Evolutionary conservation across 2,888 invertebrate species (phyloP).

Genomic region (Temnothorax rugatulus): DNA sequence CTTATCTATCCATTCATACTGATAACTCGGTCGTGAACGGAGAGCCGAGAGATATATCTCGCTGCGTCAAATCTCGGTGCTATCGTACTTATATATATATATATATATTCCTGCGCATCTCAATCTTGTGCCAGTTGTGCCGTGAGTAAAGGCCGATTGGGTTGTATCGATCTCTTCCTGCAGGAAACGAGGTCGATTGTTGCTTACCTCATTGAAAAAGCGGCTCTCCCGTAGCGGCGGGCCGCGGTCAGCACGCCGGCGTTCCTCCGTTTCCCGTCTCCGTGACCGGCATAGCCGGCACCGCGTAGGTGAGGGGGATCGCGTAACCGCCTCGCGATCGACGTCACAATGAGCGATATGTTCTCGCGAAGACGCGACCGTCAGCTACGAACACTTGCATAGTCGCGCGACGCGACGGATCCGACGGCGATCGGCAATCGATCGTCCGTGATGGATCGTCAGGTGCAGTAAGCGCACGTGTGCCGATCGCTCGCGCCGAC

Average conservation of each 20-base stretch:
- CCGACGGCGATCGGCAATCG: conserved; percentile 42
- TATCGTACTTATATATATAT: too few relatives aligned
- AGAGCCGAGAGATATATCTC: neutral
- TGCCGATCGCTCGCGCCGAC: neutral
- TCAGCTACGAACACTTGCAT: conserved; percentile 57
- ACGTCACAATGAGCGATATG: conserved; percentile 63
- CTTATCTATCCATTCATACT: neutral
- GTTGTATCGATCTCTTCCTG: conserved; percentile 1
- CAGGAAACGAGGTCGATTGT: conserved; percentile 22
- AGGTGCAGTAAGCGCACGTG: conserved; percentile 40
- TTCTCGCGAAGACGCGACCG: conserved; percentile 50
- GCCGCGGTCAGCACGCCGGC: conserved; percentile 77
- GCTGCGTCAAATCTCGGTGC: neutral
- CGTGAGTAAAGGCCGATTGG: neutral
- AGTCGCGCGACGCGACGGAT: conserved; percentile 23
- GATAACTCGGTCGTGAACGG: neutral
- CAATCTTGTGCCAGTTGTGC: too few relatives aligned
- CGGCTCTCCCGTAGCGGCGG: conserved; percentile 60
- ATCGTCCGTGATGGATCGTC: conserved; percentile 45
- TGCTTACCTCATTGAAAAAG: conserved; percentile 77
- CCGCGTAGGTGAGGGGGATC: conserved; percentile 11
- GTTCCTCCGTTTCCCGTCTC: conserved; percentile 74
- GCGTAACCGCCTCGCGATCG: conserved; percentile 55
- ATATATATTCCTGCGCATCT: neutral
- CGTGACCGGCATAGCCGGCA: conserved; percentile 62